Conservation (phyloP, 1,140 invertebrate genomes). For the Scaptomyza pallida region DNA sequence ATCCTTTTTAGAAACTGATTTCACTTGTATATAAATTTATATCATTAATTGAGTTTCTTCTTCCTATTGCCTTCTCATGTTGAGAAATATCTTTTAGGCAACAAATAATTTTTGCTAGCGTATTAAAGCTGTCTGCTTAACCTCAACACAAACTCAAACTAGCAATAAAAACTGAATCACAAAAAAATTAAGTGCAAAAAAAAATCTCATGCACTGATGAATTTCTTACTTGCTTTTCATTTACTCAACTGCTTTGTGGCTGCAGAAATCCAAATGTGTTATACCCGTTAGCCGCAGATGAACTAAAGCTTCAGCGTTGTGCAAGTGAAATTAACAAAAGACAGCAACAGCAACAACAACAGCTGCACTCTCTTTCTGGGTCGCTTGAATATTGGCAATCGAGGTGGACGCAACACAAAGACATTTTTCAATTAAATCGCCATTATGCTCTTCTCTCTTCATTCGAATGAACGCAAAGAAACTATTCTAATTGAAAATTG, state of each 20-base stretch:
- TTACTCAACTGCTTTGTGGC: background rate
- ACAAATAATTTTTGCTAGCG: too few relatives aligned
- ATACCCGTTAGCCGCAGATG: background rate
- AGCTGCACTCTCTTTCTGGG: slow-evolving; percentile 5
- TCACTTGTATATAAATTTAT: too few relatives aligned
- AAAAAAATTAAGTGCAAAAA: slow-evolving; percentile 26
- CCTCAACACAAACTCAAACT: background rate
- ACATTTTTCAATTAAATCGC: slow-evolving; percentile 69
- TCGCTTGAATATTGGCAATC: slow-evolving; percentile 43
- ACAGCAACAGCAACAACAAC: slow-evolving; percentile 2
- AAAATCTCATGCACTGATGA: slow-evolving; percentile 54
- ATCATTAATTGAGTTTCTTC: too few relatives aligned
- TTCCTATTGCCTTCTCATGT: too few relatives aligned
- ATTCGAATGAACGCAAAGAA: background rate
- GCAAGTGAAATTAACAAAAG: background rate
- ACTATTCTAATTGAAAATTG: slow-evolving; percentile 1
- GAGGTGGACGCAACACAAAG: slow-evolving; percentile 44
- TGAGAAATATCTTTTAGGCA: too few relatives aligned
- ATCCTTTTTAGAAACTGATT: too few relatives aligned
- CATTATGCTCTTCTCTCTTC: background rate
- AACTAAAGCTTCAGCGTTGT: slow-evolving; percentile 18
- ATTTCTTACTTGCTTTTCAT: slow-evolving; percentile 46
- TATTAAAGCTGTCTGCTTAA: too few relatives aligned
- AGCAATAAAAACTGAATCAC: slow-evolving; percentile 44
- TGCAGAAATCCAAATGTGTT: background rate